phyloP scores from a whole-genome alignment of 2,113 vertebrate genomes.

The Plectropomus leopardus region DNA sequence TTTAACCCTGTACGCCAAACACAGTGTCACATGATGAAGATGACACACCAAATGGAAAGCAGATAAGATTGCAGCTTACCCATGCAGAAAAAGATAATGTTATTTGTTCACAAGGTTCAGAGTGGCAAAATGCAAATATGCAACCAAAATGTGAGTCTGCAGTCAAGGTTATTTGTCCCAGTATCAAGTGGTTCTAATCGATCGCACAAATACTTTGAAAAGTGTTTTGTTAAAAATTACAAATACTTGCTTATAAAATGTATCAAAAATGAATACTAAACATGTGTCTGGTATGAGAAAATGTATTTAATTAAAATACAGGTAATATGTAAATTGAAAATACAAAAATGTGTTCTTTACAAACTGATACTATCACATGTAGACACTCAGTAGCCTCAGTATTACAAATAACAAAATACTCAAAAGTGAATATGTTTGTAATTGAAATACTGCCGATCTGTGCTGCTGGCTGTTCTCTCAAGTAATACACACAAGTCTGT shows the following conservation, averaged over 20 bases:
- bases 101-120: neutral
- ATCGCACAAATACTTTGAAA: neutral
- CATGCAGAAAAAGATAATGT: neutral
- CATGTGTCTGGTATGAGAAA: no score
- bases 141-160: neutral
- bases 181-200: neutral
- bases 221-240: no score
- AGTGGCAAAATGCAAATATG: neutral
- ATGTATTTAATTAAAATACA: no score
- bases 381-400: no score
- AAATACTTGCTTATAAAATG: no score
- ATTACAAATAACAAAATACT: no score
- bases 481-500: neutral
- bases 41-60: neutral
- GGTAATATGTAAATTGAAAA: no score
- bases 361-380: no score
- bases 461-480: neutral
- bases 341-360: no score
- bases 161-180: neutral
- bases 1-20: neutral
- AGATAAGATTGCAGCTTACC: neutral
- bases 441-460: no score
- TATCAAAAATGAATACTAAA: no score
- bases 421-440: no score
- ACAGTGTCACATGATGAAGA: neutral